Percentiles rank a stretch among this genome's conserved stretches.
Evolutionary conservation across 2,113 vertebrate genomes (phyloP).

Genomic region (Orthochromis malagaraziensis): DNA sequence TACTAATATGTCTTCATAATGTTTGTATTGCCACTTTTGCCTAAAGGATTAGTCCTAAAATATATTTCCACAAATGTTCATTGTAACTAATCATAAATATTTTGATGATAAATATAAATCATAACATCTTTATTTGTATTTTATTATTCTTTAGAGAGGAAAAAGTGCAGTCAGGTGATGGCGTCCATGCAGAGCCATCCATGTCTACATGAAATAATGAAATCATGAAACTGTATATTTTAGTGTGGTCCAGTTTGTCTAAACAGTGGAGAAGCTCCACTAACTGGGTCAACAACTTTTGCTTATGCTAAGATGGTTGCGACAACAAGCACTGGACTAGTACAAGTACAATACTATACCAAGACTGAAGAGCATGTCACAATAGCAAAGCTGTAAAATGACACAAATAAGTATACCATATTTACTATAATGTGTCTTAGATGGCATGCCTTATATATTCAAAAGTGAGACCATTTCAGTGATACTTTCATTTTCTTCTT

Average conservation of each 20-base stretch:
- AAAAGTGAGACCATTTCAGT: background rate
- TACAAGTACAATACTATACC: background rate
- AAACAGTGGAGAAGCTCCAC: background rate
- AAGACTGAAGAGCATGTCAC: background rate
- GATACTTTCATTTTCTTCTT: background rate
- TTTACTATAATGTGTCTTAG: background rate
- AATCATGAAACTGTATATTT: background rate
- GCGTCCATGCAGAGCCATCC: background rate
- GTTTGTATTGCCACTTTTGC: accelerated
- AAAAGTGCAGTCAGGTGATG: background rate
- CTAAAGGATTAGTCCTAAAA: background rate
- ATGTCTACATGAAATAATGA: background rate
- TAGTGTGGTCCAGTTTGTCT: background rate
- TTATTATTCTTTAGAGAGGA: background rate
- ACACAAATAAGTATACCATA: background rate
- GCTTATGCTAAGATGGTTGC: background rate
- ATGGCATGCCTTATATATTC: accelerated
- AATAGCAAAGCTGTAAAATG: background rate
- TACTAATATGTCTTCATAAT: background rate
- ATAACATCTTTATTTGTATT: background rate
- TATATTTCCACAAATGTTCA: background rate
- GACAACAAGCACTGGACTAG: accelerated
- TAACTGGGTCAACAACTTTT: background rate
- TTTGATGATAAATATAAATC: background rate
- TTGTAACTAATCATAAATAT: background rate